Conservation (phyloP, 2,113 vertebrate genomes). For the Ceyx melanurus region DNA sequence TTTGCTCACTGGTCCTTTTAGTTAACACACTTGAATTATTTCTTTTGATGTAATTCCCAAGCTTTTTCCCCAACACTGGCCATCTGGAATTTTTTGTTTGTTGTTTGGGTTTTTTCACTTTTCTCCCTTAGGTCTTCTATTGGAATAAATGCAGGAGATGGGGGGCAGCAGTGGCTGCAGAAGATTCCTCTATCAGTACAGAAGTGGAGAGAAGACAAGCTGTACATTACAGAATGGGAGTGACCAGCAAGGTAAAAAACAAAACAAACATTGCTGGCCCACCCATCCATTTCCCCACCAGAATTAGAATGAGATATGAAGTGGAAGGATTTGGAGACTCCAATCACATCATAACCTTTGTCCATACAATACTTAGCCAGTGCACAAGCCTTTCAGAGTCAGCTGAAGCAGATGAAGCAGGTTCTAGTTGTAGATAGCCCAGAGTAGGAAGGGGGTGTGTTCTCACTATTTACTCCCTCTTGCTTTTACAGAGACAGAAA, state of each 20-base stretch:
- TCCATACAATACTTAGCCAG: neutral
- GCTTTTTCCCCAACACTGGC: neutral
- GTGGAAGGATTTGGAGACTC: neutral
- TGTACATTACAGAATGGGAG: neutral
- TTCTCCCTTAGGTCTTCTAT: neutral
- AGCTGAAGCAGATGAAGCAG: neutral
- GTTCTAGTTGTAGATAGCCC: neutral
- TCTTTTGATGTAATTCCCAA: neutral
- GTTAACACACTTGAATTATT: neutral
- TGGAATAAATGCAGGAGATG: neutral
- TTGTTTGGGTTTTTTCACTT: neutral
- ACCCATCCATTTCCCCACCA: neutral
- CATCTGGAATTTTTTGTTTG: neutral
- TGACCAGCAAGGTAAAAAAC: neutral
- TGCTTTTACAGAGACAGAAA: slow-evolving; percentile 1
- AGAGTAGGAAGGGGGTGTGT: neutral
- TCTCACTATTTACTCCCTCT: neutral
- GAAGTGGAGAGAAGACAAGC: neutral
- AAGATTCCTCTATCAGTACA: neutral
- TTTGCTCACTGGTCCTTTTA: neutral
- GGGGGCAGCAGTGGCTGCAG: neutral
- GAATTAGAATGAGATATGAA: neutral
- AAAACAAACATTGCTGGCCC: neutral
- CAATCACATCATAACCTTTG: neutral
- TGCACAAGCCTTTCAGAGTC: neutral